phyloP scores from a whole-genome alignment of 2,113 vertebrate species.

The Piaya cayana region DNA sequence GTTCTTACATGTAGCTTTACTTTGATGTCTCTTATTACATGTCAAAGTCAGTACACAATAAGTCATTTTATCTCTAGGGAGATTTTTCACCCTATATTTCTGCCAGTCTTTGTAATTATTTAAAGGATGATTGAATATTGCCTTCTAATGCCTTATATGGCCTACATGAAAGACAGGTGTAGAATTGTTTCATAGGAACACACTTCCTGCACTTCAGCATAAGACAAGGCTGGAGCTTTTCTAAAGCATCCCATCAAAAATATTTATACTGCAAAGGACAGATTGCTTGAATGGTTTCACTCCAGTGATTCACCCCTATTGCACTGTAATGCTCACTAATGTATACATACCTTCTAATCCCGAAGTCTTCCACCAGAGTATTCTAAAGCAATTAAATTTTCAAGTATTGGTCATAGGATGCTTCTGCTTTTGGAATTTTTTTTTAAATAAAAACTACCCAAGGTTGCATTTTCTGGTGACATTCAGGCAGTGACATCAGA shows the following conservation, averaged over 20 bases:
- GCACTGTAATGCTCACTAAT: neutral
- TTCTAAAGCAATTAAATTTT: neutral
- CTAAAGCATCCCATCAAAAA: neutral
- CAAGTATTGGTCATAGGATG: neutral
- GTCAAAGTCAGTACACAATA: neutral
- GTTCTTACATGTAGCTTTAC: neutral
- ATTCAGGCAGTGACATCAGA: neutral
- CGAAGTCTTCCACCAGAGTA: neutral
- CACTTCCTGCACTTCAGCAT: neutral
- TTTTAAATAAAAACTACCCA: too few relatives aligned
- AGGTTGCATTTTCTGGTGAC: too few relatives aligned
- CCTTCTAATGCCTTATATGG: neutral
- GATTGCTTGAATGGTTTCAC: neutral
- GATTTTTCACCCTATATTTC: neutral
- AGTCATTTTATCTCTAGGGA: neutral
- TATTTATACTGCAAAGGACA: neutral
- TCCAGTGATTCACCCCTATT: neutral
- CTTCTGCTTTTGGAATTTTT: neutral
- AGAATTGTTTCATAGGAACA: neutral
- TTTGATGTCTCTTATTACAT: neutral
- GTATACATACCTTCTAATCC: neutral
- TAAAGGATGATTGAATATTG: neutral
- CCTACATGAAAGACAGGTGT: neutral
- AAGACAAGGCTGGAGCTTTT: neutral
- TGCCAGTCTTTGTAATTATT: neutral